A percentile compares a stretch with the other conserved stretches of the same genome.
phyloP scores from a whole-genome alignment of 2,797 vertebrate genomes.

The Myoxocephalus aenaeus region DNA sequence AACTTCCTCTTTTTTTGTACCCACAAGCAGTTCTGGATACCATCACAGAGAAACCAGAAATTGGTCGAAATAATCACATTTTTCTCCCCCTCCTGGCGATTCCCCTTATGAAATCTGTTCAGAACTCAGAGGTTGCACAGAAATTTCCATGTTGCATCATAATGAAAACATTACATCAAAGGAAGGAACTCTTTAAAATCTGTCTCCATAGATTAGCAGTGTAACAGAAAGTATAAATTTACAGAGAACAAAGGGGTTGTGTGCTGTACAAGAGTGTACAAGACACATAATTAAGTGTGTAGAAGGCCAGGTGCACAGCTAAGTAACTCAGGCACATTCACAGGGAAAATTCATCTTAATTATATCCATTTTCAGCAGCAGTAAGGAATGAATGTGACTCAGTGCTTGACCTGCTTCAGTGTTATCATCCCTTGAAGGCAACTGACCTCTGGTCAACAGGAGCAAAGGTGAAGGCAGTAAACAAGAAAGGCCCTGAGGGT shows the following conservation, averaged over 20 bases:
- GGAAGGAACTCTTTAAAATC: constrained; percentile 58
- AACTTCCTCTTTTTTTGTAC: constrained; percentile 21
- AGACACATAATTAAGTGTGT: constrained; percentile 25
- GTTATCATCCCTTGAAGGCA: constrained; percentile 30
- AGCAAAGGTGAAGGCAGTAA: constrained; percentile 43
- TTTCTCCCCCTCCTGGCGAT: constrained; percentile 49
- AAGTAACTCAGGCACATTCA: not conserved
- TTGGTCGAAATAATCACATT: constrained; percentile 70
- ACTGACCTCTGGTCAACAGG: constrained; percentile 27
- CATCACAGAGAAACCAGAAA: constrained; percentile 60
- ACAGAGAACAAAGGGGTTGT: constrained; percentile 55
- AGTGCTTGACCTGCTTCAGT: constrained; percentile 22
- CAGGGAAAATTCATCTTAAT: constrained; percentile 12
- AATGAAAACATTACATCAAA: constrained; percentile 75
- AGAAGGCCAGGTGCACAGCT: constrained; percentile 34
- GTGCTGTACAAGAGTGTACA: constrained; percentile 27
- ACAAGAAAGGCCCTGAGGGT: constrained; percentile 13
- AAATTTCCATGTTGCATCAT: constrained; percentile 79
- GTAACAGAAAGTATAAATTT: constrained; percentile 59
- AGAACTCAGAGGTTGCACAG: constrained; percentile 74
- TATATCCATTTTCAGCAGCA: constrained; percentile 10
- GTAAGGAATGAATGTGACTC: constrained; percentile 23
- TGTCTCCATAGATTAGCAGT: constrained; percentile 64
- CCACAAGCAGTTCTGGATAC: constrained; percentile 44
- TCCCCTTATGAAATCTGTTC: constrained; percentile 64